Evolutionary conservation across 2,113 vertebrate species (phyloP), one percentile per base, ranked within the genome.

Genomic region (Oncorhynchus nerka): DNA sequence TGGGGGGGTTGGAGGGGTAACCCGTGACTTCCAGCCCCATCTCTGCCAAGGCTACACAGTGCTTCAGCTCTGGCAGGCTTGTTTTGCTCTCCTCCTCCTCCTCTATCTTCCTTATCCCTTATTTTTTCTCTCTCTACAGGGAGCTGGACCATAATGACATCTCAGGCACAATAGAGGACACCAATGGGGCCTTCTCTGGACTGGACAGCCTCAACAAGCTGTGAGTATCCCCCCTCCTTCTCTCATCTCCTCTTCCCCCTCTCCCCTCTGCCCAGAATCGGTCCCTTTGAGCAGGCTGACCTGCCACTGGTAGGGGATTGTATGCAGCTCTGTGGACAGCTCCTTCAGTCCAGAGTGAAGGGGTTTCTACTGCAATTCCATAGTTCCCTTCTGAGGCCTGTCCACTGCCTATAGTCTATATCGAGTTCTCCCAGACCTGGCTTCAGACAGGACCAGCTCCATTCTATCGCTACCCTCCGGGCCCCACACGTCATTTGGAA

Each of bases 81-180:
- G n/a, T 61, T 30, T 75, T 28, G 20, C 74, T 81, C 75, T 74
- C 75, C 68, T 61, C 34, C 67, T 28, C 32, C 67, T 28, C 32
- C 12, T 72, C 20, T 55, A 39, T 65, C 55, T 65, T 73, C 86
- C 92, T 83, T 79, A 88, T 75, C 83, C 83, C 77, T 87, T 93
- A 82, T 89, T 93, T 86, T 91, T 85, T 87, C 78, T 75, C 64
- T 93, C 90, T 92, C 92, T 82, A 64, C 92, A 99, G 98, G 95
- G 96, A 99, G 84, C 92, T 99, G 93, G 96, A 98, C 92, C 95
- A 97, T 92, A 99, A 99, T 0, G 96, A 99, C 93, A 98, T 99
- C 88, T 96, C 97, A 0, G 97, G 98, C 86, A 98, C 96, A 85
- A 95, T 99, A 90, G 98, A 99, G 89, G 98, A 99, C 83, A 98